phyloP scores from a whole-genome alignment of 1,140 invertebrate species.

The Melipona quadrifasciata region DNA sequence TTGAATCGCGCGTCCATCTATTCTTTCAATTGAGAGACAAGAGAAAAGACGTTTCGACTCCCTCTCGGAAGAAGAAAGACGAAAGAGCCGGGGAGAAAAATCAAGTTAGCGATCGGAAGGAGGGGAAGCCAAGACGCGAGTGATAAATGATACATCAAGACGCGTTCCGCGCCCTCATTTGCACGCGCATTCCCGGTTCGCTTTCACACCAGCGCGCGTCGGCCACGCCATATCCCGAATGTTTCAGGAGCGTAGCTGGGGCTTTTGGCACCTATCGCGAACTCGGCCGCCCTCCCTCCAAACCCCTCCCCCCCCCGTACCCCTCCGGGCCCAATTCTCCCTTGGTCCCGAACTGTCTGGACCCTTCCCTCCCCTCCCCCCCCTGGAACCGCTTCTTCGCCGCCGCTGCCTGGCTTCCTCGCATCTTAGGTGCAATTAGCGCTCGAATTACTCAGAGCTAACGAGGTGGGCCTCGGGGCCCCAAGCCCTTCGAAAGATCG shows the following conservation, averaged over 20 bases:
- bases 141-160: conserved; percentile 71
- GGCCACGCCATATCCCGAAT: conserved; percentile 59
- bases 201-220: conserved; percentile 59
- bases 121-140: conserved; percentile 25
- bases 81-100: conserved; percentile 12
- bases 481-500: conserved; percentile 65
- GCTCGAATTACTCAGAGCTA: conserved; percentile 79
- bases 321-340: background rate
- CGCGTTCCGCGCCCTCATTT: conserved; percentile 68
- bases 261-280: conserved; percentile 60
- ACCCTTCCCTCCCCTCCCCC: conserved; percentile 13
- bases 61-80: background rate
- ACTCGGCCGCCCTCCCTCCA: background rate
- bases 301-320: background rate
- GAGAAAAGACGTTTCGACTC: background rate
- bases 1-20: too few relatives aligned
- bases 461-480: conserved; percentile 74
- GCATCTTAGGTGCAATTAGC: conserved; percentile 77
- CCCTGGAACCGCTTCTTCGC: conserved; percentile 33
- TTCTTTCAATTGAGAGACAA: too few relatives aligned
- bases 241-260: conserved; percentile 58
- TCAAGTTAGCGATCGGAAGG: background rate
- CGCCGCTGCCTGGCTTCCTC: conserved; percentile 60
- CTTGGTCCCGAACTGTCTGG: background rate
- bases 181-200: conserved; percentile 63